Evolutionary conservation across 1,140 invertebrate species (phyloP).

Genomic region (Conus betulinus): DNA sequence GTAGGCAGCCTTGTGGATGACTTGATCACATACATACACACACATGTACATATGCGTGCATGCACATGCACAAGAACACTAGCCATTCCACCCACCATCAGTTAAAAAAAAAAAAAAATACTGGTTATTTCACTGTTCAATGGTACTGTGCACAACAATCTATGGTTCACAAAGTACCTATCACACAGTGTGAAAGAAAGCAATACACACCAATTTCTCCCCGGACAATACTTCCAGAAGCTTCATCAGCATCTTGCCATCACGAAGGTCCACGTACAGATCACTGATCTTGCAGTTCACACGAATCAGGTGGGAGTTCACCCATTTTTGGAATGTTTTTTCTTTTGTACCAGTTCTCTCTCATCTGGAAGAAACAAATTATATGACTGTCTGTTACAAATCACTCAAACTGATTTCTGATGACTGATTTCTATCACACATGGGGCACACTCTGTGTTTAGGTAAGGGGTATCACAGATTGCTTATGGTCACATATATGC

Average conservation of each 20-base stretch:
- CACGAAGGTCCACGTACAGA: slow-evolving; percentile 96
- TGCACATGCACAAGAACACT: too few species aligned
- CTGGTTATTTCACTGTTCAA: too few species aligned
- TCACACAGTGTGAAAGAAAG: background rate
- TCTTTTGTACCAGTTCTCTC: slow-evolving; percentile 99
- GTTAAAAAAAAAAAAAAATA: too few species aligned
- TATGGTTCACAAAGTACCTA: too few species aligned
- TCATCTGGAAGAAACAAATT: slow-evolving; percentile 83
- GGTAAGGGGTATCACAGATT: too few species aligned
- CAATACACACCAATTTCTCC: slow-evolving; percentile 87
- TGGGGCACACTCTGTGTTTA: background rate
- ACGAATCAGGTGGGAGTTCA: slow-evolving; percentile 98
- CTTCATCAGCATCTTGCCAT: slow-evolving; percentile 99
- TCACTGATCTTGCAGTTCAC: slow-evolving; percentile 96
- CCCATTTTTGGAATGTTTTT: slow-evolving; percentile 99
- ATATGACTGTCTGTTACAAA: background rate
- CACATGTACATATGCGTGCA: too few species aligned
- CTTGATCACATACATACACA: too few species aligned
- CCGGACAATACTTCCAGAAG: slow-evolving; percentile 98
- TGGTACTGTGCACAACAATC: too few species aligned
- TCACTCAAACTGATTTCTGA: background rate
- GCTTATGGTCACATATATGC: too few species aligned
- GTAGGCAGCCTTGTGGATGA: too few species aligned
- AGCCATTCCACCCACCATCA: too few species aligned
- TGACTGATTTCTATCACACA: background rate